A percentile compares a stretch with the other conserved stretches of the same genome.
These are phyloP conservation scores for Uria lomvia DNA, from an alignment of 2,113 vertebrate species.

Conservation along the genomic window DNA sequence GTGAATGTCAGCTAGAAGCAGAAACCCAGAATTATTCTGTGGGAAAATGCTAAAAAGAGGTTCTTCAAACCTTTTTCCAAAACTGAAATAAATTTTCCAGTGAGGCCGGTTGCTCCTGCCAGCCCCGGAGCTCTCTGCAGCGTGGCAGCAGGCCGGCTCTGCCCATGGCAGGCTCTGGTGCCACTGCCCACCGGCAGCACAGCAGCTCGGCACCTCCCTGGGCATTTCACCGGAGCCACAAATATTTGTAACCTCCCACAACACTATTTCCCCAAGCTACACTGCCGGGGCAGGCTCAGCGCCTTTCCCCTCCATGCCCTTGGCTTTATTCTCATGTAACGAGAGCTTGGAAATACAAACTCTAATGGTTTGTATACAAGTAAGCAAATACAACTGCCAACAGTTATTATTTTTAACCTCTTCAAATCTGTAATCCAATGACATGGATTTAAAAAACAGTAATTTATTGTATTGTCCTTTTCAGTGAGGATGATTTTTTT, in stretches of 20 bases:
- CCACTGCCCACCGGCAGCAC: rapidly evolving
- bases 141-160: neutral
- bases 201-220: neutral
- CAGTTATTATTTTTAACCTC: neutral
- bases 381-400: neutral
- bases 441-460: neutral
- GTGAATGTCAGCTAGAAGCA: constrained; percentile 30
- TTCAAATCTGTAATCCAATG: neutral
- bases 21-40: constrained; percentile 29
- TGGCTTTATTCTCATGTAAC: neutral
- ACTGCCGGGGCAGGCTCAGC: rapidly evolving
- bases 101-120: neutral
- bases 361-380: neutral
- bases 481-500: neutral
- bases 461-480: neutral
- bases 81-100: neutral
- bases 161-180: neutral
- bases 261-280: rapidly evolving
- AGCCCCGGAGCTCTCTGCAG: neutral
- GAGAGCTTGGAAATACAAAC: neutral
- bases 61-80: neutral
- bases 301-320: neutral
- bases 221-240: rapidly evolving
- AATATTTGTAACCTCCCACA: rapidly evolving
- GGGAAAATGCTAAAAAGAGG: constrained; percentile 49